Conservation (phyloP, 2,888 invertebrate genomes). For the Idaea biselata region DNA sequence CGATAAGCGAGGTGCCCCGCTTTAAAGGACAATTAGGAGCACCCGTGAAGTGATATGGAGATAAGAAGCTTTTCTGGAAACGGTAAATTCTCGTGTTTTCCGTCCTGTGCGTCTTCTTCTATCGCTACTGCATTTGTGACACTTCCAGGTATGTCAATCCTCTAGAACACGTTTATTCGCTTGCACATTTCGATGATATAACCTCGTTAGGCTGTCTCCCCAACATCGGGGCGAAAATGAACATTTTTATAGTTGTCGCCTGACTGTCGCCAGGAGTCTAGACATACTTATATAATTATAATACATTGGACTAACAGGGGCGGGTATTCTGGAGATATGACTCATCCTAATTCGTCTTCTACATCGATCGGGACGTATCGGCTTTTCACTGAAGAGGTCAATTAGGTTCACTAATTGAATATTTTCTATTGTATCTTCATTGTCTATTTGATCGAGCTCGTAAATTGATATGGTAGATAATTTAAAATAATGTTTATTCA, state of each 20-base stretch:
- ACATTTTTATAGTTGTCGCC: constrained; percentile 59
- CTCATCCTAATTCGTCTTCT: constrained; percentile 64
- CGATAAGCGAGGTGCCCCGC: constrained; percentile 61
- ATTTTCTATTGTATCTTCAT: constrained; percentile 47
- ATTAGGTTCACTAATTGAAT: constrained; percentile 45
- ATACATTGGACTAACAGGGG: constrained; percentile 69
- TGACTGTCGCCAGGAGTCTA: constrained; percentile 71
- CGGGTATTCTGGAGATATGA: constrained; percentile 65
- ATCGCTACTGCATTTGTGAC: constrained; percentile 57
- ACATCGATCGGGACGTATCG: constrained; percentile 64
- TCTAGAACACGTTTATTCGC: constrained; percentile 4
- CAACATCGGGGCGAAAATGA: constrained; percentile 35
- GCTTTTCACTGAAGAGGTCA: constrained; percentile 56
- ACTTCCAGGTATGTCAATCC: constrained; percentile 59
- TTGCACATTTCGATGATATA: constrained; percentile 23
- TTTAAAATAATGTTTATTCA: background rate
- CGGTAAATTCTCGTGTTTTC: constrained; percentile 69
- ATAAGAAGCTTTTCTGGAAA: constrained; percentile 65
- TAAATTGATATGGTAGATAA: background rate
- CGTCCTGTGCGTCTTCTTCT: constrained; percentile 69
- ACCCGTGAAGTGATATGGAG: constrained; percentile 75
- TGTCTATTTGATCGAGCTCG: constrained; percentile 24
- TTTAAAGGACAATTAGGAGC: constrained; percentile 67
- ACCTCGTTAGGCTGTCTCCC: constrained; percentile 13
- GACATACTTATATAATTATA: constrained; percentile 65